These are phyloP conservation scores for Aspidapion aeneum DNA, from an alignment of 2,888 invertebrate genomes.

Conservation along the genomic window DNA sequence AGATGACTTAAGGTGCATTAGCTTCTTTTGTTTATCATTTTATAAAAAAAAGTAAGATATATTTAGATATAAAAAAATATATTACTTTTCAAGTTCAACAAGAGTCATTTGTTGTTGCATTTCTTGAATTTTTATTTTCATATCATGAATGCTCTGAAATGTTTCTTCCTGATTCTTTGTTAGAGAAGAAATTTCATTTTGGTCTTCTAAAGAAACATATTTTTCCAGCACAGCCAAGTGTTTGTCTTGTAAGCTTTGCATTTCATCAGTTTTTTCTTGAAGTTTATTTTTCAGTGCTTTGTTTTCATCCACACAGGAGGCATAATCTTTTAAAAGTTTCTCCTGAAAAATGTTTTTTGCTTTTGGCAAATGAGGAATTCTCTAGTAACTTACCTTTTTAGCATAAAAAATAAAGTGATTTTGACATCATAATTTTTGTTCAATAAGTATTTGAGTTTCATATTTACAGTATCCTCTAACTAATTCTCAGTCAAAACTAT, in stretches of 20 bases:
- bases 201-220: conserved; percentile 21
- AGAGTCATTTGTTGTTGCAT: conserved; percentile 34
- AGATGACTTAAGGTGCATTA: no score
- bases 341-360: not conserved
- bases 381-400: no score
- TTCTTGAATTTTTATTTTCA: conserved; percentile 33
- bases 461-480: no score
- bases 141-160: conserved; percentile 26
- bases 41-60: no score
- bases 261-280: not conserved
- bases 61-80: no score
- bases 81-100: conserved; percentile 39
- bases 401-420: no score
- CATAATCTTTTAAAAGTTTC: not conserved
- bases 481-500: no score
- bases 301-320: not conserved
- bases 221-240: conserved; percentile 21
- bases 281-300: not conserved
- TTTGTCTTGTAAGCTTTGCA: conserved; percentile 15
- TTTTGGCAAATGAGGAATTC: no score
- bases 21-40: no score
- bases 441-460: no score
- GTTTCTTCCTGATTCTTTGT: conserved; percentile 29
- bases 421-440: no score
- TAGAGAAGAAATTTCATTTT: conserved; percentile 20